These are phyloP conservation scores for Pipistrellus kuhlii DNA, from an alignment of 2,797 vertebrate genomes.

Conservation along the genomic window DNA sequence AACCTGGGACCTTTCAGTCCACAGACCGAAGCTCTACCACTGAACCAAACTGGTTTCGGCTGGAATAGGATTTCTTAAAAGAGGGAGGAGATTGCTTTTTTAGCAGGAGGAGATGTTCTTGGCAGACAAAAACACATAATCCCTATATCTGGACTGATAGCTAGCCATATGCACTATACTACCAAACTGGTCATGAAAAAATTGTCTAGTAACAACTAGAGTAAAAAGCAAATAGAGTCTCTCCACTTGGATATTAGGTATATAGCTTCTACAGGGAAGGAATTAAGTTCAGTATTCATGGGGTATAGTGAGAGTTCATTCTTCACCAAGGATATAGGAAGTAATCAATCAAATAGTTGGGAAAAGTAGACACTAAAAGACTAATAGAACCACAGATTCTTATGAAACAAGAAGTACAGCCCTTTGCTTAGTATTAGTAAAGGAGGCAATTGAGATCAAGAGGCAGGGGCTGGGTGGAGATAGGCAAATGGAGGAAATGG, in stretches of 20 bases:
- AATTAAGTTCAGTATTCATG: conserved; percentile 25
- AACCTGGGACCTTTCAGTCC: too few species aligned
- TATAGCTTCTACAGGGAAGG: background rate
- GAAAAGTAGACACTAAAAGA: background rate
- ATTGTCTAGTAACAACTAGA: background rate
- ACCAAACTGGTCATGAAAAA: too few species aligned
- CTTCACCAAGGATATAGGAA: background rate
- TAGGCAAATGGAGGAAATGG: background rate
- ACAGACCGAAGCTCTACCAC: too few species aligned
- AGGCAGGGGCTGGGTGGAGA: background rate
- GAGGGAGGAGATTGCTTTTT: too few species aligned
- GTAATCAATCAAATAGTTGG: background rate
- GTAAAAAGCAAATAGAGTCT: background rate
- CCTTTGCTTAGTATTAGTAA: conserved; percentile 18
- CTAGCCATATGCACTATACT: too few species aligned
- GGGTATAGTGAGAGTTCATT: background rate
- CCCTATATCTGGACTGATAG: too few species aligned
- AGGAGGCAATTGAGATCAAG: background rate
- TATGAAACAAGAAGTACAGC: background rate
- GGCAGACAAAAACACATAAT: too few species aligned
- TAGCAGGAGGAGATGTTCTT: too few species aligned
- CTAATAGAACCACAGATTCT: background rate
- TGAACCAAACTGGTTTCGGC: too few species aligned
- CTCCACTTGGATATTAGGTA: background rate
- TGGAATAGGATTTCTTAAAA: too few species aligned